phyloP scores from a whole-genome alignment of 2,113 vertebrate species.

The Rhabdornis inornatus region DNA sequence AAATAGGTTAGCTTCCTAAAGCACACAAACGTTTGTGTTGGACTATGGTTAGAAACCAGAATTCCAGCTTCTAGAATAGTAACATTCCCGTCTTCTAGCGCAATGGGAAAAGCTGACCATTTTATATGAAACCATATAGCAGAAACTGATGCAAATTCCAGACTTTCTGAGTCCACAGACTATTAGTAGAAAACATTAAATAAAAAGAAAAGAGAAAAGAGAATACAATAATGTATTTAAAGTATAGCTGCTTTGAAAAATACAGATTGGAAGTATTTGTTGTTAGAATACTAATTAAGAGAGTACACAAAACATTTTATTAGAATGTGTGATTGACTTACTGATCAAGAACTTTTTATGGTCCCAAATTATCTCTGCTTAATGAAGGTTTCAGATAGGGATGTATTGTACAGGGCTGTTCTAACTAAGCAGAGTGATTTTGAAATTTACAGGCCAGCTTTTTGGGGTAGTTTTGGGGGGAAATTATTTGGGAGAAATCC shows the following conservation, averaged over 20 bases:
- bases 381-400: neutral
- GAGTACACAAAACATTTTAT: neutral
- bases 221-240: neutral
- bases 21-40: slow-evolving; percentile 74
- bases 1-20: slow-evolving; percentile 69
- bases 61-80: slow-evolving; percentile 75
- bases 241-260: slow-evolving; percentile 9
- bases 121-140: slow-evolving; percentile 70
- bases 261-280: neutral
- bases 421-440: slow-evolving; percentile 6
- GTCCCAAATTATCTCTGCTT: neutral
- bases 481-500: slow-evolving; percentile 22
- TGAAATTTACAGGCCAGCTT: slow-evolving; percentile 2
- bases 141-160: slow-evolving; percentile 72
- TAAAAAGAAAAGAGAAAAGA: neutral
- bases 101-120: slow-evolving; percentile 76
- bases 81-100: slow-evolving; percentile 77
- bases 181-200: slow-evolving; percentile 38
- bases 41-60: slow-evolving; percentile 71
- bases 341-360: neutral
- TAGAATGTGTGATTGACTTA: neutral
- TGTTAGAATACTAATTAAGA: neutral
- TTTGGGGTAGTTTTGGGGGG: neutral
- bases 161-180: slow-evolving; percentile 46
- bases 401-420: slow-evolving; percentile 17